Evolutionary conservation across 2,888 invertebrate genomes (phyloP).

Genomic region (Luperina testacea): DNA sequence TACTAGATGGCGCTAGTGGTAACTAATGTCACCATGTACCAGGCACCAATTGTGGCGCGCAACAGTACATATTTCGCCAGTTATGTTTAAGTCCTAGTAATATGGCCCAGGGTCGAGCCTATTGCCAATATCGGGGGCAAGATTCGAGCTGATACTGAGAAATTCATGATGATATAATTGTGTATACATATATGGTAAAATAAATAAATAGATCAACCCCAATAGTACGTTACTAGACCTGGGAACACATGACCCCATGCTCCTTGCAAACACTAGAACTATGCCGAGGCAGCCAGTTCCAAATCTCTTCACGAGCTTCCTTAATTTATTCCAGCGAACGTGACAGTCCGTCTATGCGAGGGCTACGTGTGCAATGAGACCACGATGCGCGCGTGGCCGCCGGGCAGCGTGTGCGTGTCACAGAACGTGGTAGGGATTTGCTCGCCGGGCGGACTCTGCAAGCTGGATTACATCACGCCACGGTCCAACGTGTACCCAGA

Average conservation of each 20-base stretch:
- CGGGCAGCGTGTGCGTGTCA: slow-evolving; percentile 77
- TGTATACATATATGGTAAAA: too few species aligned
- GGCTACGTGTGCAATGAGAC: slow-evolving; percentile 63
- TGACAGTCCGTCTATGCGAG: slow-evolving; percentile 74
- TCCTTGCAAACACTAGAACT: not conserved
- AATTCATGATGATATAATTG: not conserved
- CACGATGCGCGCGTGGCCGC: slow-evolving; percentile 78
- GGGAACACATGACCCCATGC: not conserved
- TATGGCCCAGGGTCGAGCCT: too few species aligned
- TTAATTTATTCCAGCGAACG: slow-evolving; percentile 73
- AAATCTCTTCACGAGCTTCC: not conserved
- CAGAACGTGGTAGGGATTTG: slow-evolving; percentile 80
- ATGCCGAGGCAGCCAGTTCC: not conserved
- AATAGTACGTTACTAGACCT: too few species aligned
- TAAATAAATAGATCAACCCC: too few species aligned
- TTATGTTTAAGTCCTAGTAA: not conserved
- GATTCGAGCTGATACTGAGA: not conserved
- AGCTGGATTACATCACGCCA: slow-evolving; percentile 69
- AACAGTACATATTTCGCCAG: not conserved
- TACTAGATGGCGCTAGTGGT: too few species aligned
- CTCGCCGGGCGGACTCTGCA: slow-evolving; percentile 75
- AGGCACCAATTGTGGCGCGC: too few species aligned
- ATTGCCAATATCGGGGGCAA: too few species aligned
- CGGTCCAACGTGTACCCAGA: slow-evolving; percentile 81
- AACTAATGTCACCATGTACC: too few species aligned